Evolutionary conservation across 2,113 vertebrate species (phyloP).

Genomic region (Willisornis vidua): DNA sequence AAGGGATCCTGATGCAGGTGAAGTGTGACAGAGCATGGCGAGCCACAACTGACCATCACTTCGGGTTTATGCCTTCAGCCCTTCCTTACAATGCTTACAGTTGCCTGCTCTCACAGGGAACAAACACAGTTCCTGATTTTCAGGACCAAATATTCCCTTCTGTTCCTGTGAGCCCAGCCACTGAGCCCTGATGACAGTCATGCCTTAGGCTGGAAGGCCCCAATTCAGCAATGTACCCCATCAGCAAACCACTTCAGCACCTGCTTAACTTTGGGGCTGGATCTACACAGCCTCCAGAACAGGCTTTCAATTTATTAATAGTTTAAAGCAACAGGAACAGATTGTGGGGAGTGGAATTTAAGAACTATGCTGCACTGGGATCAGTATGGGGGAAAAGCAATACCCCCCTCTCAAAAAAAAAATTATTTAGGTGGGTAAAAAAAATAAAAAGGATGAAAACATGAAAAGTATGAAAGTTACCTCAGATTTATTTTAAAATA

Average conservation of each 20-base stretch:
- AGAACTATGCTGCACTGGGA: neutral
- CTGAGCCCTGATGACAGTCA: neutral
- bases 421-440: neutral
- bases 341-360: neutral
- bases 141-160: neutral
- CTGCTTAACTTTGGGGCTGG: conserved; percentile 28
- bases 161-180: rapidly evolving
- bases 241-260: conserved; percentile 40
- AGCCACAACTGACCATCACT: rapidly evolving
- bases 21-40: rapidly evolving
- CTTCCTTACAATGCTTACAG: neutral
- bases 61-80: neutral
- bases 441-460: neutral
- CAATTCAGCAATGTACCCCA: neutral
- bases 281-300: neutral
- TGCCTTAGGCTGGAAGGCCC: neutral
- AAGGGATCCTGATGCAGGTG: neutral
- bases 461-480: neutral
- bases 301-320: conserved; percentile 41
- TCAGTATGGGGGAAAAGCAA: neutral
- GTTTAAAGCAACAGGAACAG: neutral
- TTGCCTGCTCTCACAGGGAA: neutral
- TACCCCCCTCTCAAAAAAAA: neutral
- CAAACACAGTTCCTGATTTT: neutral
- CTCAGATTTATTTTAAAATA: conserved; percentile 31